Evolutionary conservation across 2,888 invertebrate species (phyloP).

Genomic region (Trissonchulus latispiculum): DNA sequence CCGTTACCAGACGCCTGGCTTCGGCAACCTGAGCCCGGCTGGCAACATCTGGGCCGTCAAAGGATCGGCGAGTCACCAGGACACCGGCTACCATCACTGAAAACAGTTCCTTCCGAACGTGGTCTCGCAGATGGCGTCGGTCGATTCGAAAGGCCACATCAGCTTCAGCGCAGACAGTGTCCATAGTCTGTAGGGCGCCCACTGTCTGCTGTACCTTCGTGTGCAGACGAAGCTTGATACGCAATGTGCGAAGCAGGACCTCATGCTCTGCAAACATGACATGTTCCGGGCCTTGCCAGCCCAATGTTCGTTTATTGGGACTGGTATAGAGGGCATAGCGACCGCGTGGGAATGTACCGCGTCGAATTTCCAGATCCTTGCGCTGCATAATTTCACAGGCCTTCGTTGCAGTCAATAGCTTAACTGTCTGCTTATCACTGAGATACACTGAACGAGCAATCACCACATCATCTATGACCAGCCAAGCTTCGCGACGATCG

Average conservation of each 20-base stretch:
- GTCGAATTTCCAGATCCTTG: not conserved
- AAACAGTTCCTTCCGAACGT: not conserved
- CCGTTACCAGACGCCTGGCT: not conserved
- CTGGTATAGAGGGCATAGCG: not conserved
- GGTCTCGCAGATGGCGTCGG: not conserved
- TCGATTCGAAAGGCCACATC: not conserved
- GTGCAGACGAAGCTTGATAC: not conserved
- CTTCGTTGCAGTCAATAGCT: not conserved
- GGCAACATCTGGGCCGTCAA: not conserved
- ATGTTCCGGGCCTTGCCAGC: not conserved
- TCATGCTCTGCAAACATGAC: not conserved
- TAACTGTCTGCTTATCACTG: not conserved
- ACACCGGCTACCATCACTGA: not conserved
- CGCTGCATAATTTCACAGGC: not conserved
- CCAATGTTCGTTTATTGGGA: not conserved
- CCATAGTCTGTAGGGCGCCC: not conserved
- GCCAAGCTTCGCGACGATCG: slow-evolving; percentile 1
- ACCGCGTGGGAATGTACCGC: not conserved
- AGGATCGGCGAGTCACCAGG: not conserved
- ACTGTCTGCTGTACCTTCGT: not conserved
- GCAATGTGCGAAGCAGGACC: not conserved
- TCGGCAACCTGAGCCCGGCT: not conserved
- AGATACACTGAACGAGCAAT: slow-evolving; percentile 10
- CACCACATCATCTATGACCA: slow-evolving; percentile 8
- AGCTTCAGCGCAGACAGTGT: not conserved